Evolutionary conservation across 2,113 vertebrate genomes (phyloP).

Genomic region (Takifugu bimaculatus): DNA sequence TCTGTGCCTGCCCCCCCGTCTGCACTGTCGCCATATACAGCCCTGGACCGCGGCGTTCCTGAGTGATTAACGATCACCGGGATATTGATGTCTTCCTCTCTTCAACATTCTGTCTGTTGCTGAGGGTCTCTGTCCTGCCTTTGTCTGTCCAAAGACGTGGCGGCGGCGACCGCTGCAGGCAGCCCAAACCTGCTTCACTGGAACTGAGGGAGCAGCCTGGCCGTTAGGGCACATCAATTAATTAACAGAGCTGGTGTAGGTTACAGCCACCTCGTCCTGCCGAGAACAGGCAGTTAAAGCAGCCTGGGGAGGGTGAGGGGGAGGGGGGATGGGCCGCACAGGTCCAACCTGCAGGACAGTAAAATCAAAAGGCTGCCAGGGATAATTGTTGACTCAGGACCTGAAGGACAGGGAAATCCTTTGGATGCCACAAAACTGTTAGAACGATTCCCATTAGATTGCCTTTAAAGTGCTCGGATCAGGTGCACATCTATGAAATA

Average conservation of each 20-base stretch:
- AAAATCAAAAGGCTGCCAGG: constrained; percentile 10
- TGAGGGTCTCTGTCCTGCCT: constrained; percentile 2
- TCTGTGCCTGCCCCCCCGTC: constrained; percentile 37
- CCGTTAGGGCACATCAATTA: constrained; percentile 75
- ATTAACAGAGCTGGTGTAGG: constrained; percentile 76
- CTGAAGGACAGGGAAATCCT: background rate
- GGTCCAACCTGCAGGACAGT: constrained; percentile 40
- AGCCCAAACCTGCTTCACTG: background rate
- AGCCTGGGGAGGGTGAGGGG: constrained; percentile 22
- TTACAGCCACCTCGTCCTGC: constrained; percentile 68
- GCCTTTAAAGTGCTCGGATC: no score
- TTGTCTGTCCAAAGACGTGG: background rate
- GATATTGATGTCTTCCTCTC: constrained; percentile 39
- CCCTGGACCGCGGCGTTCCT: constrained; percentile 65
- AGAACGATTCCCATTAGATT: no score
- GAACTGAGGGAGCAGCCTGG: constrained; percentile 26
- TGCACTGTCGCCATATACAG: constrained; percentile 40
- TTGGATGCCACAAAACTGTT: no score
- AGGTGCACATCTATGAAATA: no score
- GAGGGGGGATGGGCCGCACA: constrained; percentile 30
- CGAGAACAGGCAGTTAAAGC: constrained; percentile 49
- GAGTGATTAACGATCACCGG: constrained; percentile 64
- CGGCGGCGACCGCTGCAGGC: background rate
- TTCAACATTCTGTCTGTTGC: constrained; percentile 24
- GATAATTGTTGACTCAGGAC: constrained; percentile 19